Percentiles rank a stretch among this genome's conserved stretches.
phyloP scores from a whole-genome alignment of 2,797 vertebrate species.

The Pseudochromis fuscus region DNA sequence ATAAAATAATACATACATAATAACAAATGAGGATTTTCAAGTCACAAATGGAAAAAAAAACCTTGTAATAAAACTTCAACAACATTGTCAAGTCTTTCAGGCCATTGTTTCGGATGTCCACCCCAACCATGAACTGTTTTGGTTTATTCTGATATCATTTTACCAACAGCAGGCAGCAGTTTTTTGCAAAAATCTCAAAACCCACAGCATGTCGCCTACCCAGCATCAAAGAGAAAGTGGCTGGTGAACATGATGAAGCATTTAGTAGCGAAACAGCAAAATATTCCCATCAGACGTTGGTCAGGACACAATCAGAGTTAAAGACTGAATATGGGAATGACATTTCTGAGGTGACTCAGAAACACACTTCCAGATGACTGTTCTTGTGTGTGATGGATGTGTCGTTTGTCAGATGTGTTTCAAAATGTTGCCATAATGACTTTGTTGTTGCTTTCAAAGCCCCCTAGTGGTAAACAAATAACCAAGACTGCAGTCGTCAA shows the following conservation, averaged over 20 bases:
- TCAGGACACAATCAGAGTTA: neutral
- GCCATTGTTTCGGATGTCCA: neutral
- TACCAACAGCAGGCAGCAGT: neutral
- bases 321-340: too few relatives aligned
- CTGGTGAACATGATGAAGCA: neutral
- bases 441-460: constrained; percentile 4
- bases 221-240: neutral
- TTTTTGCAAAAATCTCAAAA: neutral
- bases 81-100: too few relatives aligned
- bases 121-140: neutral
- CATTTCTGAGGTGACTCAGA: neutral
- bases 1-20: too few relatives aligned
- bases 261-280: neutral
- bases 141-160: neutral
- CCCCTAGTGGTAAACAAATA: neutral
- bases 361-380: too few relatives aligned
- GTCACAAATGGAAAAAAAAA: too few relatives aligned
- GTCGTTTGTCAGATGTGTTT: neutral
- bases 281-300: neutral
- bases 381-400: neutral
- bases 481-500: neutral
- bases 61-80: too few relatives aligned
- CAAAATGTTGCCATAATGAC: neutral
- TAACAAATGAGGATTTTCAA: too few relatives aligned
- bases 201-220: too few relatives aligned